These are phyloP conservation scores for Gallinago nigripennis DNA, from an alignment of 2,797 vertebrate genomes.

Conservation along the genomic window DNA sequence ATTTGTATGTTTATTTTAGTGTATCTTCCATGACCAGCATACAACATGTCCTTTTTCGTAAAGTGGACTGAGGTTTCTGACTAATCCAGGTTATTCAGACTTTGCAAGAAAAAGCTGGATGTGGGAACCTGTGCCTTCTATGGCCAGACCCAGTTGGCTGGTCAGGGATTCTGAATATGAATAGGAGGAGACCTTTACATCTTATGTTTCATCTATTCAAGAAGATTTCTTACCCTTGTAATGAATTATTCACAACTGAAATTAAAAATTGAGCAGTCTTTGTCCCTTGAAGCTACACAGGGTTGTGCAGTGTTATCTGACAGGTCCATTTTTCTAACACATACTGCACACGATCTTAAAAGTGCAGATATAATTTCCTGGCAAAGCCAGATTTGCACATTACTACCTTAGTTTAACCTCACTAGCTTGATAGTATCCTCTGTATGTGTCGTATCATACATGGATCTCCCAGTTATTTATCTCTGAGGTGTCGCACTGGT, in stretches of 20 bases:
- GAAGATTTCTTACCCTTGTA: conserved; percentile 12
- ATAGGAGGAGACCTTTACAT: conserved; percentile 6
- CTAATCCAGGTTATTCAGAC: not conserved
- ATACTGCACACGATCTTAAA: not conserved
- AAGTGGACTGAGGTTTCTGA: not conserved
- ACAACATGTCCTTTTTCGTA: not conserved
- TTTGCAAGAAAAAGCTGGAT: not conserved
- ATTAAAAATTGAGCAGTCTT: conserved; percentile 34
- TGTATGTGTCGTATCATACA: not conserved
- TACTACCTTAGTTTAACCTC: not conserved
- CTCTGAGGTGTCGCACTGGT: not conserved
- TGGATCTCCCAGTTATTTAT: not conserved
- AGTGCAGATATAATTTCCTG: not conserved
- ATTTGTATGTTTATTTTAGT: not conserved
- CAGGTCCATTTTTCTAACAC: conserved; percentile 42
- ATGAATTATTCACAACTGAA: conserved; percentile 24
- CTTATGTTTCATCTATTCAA: conserved; percentile 2
- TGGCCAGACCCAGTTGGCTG: not conserved
- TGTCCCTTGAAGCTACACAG: not conserved
- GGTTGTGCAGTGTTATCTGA: conserved; percentile 2
- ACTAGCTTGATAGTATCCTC: not conserved
- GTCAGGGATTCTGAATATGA: not conserved
- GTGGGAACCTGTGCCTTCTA: not conserved
- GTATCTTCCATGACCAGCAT: not conserved
- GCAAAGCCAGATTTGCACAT: not conserved